These are phyloP conservation scores for Sinotaia quadrata DNA, from an alignment of 2,888 invertebrate species.

Conservation along the genomic window DNA sequence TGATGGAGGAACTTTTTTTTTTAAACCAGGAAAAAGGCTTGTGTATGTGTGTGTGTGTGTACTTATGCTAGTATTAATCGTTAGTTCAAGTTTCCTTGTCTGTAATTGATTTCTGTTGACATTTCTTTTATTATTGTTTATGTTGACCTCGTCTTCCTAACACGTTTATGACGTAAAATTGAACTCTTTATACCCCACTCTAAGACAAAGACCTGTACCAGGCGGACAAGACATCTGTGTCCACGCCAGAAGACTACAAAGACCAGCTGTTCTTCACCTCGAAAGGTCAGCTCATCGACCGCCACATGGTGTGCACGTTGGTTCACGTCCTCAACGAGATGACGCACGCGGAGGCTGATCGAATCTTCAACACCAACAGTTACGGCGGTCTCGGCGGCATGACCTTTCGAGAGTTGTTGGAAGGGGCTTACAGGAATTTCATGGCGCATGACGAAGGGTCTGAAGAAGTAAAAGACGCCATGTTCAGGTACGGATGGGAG, in stretches of 20 bases:
- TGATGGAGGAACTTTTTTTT: too few species aligned
- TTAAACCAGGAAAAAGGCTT: too few species aligned
- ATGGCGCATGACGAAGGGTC: neutral
- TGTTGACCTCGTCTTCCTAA: too few species aligned
- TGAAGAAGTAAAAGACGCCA: slow-evolving; percentile 5
- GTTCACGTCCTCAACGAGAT: slow-evolving; percentile 10
- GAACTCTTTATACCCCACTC: neutral
- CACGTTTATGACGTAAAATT: too few species aligned
- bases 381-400: neutral
- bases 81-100: too few species aligned
- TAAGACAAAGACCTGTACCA: slow-evolving; percentile 6
- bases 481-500: slow-evolving; percentile 11
- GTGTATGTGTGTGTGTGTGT: too few species aligned
- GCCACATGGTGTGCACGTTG: neutral
- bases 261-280: slow-evolving; percentile 22
- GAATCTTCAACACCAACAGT: neutral
- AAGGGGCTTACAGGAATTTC: neutral
- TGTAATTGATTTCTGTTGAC: too few species aligned
- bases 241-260: slow-evolving; percentile 16
- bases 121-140: too few species aligned
- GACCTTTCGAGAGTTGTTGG: slow-evolving; percentile 7
- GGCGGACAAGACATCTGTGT: neutral
- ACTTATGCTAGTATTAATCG: too few species aligned
- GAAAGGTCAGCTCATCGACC: slow-evolving; percentile 7
- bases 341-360: slow-evolving; percentile 5